These are phyloP conservation scores for Papilio polyxenes DNA, from an alignment of 1,140 invertebrate genomes.

Conservation along the genomic window DNA sequence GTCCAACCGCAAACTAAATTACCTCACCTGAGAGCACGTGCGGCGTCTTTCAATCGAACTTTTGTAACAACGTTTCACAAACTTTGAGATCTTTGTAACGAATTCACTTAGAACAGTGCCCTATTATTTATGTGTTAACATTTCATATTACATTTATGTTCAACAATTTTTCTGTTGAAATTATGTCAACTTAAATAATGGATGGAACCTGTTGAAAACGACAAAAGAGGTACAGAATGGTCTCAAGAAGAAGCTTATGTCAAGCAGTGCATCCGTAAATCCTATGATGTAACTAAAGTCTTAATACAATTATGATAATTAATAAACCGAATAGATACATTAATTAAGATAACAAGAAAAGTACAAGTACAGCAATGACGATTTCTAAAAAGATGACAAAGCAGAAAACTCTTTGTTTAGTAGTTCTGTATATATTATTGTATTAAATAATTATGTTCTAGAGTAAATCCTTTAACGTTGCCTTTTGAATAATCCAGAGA, in stretches of 20 bases:
- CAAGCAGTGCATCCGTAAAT: too few relatives aligned
- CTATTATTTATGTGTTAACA: background rate
- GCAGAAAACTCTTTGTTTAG: background rate
- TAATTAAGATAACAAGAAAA: too few relatives aligned
- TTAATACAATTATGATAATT: too few relatives aligned
- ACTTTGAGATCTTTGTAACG: slow-evolving; percentile 23
- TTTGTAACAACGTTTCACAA: slow-evolving; percentile 17
- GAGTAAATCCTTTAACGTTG: background rate
- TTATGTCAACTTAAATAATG: background rate
- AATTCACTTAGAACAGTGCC: background rate
- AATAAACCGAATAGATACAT: too few relatives aligned
- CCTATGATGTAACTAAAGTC: too few relatives aligned
- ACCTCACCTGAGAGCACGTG: background rate
- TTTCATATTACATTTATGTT: background rate
- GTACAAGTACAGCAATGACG: too few relatives aligned
- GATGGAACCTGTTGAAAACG: background rate
- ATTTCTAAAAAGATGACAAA: too few relatives aligned
- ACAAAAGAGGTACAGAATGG: background rate
- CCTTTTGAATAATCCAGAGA: slow-evolving; percentile 10
- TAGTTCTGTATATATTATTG: background rate
- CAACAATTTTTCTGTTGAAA: background rate
- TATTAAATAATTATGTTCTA: slow-evolving; percentile 2
- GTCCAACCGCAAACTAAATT: slow-evolving; percentile 23
- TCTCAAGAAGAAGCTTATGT: too few relatives aligned
- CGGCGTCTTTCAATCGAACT: slow-evolving; percentile 11